These are phyloP conservation scores for Tiliqua scincoides DNA, from an alignment of 2,113 vertebrate species.

Conservation along the genomic window DNA sequence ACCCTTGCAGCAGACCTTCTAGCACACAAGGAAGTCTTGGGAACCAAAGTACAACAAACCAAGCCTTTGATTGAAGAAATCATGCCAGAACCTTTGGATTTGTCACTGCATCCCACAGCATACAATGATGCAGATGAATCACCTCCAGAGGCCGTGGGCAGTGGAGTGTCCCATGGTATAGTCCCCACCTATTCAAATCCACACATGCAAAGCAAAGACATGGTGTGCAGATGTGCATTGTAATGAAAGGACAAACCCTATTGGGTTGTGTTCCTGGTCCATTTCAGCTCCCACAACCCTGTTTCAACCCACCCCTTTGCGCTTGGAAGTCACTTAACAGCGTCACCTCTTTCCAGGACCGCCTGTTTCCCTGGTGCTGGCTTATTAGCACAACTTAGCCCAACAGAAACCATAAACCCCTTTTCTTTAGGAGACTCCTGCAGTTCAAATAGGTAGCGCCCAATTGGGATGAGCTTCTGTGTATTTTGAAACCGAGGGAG, in stretches of 20 bases:
- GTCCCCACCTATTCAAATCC: conserved; percentile 25
- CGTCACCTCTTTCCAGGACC: background rate
- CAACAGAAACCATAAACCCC: too few species aligned
- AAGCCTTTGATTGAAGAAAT: conserved; percentile 71
- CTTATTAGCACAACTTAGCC: background rate
- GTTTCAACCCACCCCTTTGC: background rate
- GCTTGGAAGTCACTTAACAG: background rate
- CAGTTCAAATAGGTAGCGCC: background rate
- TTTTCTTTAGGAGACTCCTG: background rate
- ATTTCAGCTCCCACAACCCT: too few species aligned
- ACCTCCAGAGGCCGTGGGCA: rapidly evolving
- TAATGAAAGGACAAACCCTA: background rate
- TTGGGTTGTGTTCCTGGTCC: background rate
- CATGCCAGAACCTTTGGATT: background rate
- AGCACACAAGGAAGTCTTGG: background rate
- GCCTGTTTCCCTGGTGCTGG: background rate
- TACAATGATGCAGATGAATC: rapidly evolving
- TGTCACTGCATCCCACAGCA: background rate
- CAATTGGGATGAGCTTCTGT: background rate
- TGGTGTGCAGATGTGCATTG: too few species aligned
- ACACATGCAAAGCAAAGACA: background rate
- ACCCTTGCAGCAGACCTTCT: conserved; percentile 50
- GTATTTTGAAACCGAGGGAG: background rate
- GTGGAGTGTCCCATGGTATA: background rate
- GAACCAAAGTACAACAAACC: background rate